Evolutionary conservation across 2,797 vertebrate genomes (phyloP), one percentile per base, ranked within the genome.

Genomic region (Lithobates pipiens): DNA sequence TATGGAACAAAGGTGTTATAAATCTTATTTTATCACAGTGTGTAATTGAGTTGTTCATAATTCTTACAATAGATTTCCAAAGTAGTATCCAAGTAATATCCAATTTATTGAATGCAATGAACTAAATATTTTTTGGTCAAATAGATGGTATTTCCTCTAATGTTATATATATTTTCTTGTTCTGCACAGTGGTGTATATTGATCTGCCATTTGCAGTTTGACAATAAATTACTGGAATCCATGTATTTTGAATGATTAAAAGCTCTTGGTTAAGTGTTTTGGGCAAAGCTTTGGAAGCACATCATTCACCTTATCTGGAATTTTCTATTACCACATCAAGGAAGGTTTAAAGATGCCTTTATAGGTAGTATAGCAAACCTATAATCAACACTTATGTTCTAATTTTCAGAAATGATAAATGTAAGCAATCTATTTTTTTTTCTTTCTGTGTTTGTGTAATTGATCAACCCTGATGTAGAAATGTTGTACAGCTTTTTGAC

Each of bases 231-330:
- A 21, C 39, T 16, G 63, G 23, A 44, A 69, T 79, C 63, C 39
- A 79, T 79, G 42, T 50, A 21, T 69, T 44, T 46, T 68, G 77
- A 79, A 46, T 68, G 39, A 79, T 46, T 69, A 46, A 68, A 79
- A 61, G 63, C 36, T 36, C 34, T 27, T 44, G 42, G 67, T 79
- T 69, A 79, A 67, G 77, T 21, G 21, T 79, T 79, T 68, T 78
- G 46, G 77, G 8, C 16, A 39, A 69, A 69, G 63, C 63, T 68
- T 50, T 79, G 29, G 34, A 42, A 69, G 8, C 21, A 15, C 65
- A 69, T 79, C n/a, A 68, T 10, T 77, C 32, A 57, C 54, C n/a
- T 76, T 54, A 57, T 68, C 44, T 79, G 77, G 27, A 16, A 65
- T 68, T 78, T 79, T 67, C 21, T 42, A 57, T 69, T 81, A 39